Percentiles rank a stretch among this genome's conserved stretches.
phyloP scores from a whole-genome alignment of 2,888 invertebrate species.

The Amiota communis region DNA sequence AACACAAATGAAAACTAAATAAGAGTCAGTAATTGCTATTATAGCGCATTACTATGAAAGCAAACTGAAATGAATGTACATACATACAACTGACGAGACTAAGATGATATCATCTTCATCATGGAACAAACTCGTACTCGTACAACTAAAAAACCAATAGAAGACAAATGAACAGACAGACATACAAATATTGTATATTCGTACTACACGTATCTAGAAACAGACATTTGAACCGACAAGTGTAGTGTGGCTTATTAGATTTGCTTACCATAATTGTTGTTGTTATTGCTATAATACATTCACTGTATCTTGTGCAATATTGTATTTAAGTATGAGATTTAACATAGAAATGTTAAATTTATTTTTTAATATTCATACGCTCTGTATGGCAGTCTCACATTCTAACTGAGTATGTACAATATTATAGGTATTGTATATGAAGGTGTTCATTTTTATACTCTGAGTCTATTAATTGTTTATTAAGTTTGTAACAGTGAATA shows the following conservation, averaged over 20 bases:
- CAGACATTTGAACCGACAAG: constrained; percentile 6
- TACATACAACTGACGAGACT: too few species aligned
- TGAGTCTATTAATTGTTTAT: too few species aligned
- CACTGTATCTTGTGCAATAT: constrained; percentile 19
- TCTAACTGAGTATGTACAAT: neutral
- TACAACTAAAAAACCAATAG: too few species aligned
- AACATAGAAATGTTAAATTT: constrained; percentile 24
- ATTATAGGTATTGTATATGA: too few species aligned
- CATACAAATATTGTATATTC: neutral
- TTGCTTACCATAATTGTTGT: neutral
- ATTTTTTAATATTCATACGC: constrained; percentile 11
- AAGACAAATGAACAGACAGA: too few species aligned
- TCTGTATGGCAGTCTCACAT: constrained; percentile 9
- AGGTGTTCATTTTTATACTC: too few species aligned
- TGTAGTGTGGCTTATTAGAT: constrained; percentile 23
- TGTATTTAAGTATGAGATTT: constrained; percentile 22
- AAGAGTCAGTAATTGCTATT: constrained; percentile 20
- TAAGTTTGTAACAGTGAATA: too few species aligned
- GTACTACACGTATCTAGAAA: neutral
- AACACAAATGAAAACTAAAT: neutral
- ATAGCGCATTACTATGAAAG: neutral
- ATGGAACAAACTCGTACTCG: neutral
- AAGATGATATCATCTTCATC: constrained; percentile 30
- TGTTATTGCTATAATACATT: neutral
- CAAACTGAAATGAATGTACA: too few species aligned